These are phyloP conservation scores for Hippopotamus amphibius DNA, from an alignment of 2,113 vertebrate genomes.

Conservation along the genomic window DNA sequence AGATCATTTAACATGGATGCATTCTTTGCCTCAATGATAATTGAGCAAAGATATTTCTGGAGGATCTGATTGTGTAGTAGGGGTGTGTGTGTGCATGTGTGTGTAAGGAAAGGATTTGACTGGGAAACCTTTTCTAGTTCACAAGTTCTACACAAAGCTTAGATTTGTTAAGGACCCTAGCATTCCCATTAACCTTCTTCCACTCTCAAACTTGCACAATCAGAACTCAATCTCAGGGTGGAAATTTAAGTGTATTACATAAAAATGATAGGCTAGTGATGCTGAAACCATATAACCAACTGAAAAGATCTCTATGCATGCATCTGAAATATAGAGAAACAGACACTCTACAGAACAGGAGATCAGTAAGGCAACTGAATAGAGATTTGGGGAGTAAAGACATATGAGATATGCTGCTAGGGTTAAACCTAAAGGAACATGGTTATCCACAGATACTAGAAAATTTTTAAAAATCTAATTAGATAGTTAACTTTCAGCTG, in stretches of 20 bases:
- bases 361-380: neutral
- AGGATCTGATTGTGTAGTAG: neutral
- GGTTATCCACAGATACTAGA: neutral
- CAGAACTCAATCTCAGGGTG: neutral
- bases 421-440: neutral
- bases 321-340: neutral
- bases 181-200: neutral
- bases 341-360: neutral
- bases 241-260: neutral
- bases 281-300: neutral
- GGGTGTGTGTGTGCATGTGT: neutral
- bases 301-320: neutral
- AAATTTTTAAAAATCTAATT: neutral
- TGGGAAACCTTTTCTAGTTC: neutral
- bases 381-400: neutral
- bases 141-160: neutral
- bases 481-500: neutral
- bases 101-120: neutral
- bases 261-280: neutral
- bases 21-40: neutral
- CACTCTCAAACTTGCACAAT: neutral
- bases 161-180: fast-evolving
- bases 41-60: neutral
- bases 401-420: fast-evolving
- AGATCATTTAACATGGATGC: constrained; percentile 32